phyloP scores from a whole-genome alignment of 2,113 vertebrate genomes.

The Forbesichthys agassizii region DNA sequence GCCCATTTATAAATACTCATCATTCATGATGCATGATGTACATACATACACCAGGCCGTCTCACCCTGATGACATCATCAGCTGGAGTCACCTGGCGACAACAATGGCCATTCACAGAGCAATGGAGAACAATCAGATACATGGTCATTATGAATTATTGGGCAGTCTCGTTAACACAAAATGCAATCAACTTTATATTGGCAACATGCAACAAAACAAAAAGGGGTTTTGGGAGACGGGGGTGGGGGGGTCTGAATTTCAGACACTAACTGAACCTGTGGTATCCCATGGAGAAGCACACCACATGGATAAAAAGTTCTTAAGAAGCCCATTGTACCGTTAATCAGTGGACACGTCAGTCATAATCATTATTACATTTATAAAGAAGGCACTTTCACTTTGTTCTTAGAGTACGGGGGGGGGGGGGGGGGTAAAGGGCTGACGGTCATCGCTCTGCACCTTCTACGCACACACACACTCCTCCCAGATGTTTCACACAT shows the following conservation, averaged over 20 bases:
- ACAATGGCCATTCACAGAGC: constrained; percentile 12
- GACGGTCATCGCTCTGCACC: too few species aligned
- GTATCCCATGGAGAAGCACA: constrained; percentile 68
- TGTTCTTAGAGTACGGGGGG: too few species aligned
- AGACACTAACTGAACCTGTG: constrained; percentile 62
- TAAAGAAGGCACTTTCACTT: background rate
- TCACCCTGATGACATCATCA: too few species aligned
- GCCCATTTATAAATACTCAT: constrained; percentile 7
- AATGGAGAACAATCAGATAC: constrained; percentile 20
- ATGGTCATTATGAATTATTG: background rate
- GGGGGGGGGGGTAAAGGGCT: background rate
- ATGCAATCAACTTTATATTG: constrained; percentile 49
- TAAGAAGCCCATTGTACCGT: background rate
- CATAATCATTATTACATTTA: constrained; percentile 9
- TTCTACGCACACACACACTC: background rate
- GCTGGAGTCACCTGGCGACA: too few species aligned
- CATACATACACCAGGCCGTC: background rate
- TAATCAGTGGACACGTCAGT: constrained; percentile 9
- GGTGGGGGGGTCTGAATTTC: constrained; percentile 70
- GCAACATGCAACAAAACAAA: constrained; percentile 48
- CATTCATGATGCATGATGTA: background rate
- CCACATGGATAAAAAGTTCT: background rate
- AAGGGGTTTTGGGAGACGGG: background rate
- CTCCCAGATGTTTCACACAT: background rate
- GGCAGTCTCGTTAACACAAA: constrained; percentile 16